Evolutionary conservation across 2,797 vertebrate genomes (phyloP), one percentile per base, ranked within the genome.

Genomic region (Antrozous pallidus): DNA sequence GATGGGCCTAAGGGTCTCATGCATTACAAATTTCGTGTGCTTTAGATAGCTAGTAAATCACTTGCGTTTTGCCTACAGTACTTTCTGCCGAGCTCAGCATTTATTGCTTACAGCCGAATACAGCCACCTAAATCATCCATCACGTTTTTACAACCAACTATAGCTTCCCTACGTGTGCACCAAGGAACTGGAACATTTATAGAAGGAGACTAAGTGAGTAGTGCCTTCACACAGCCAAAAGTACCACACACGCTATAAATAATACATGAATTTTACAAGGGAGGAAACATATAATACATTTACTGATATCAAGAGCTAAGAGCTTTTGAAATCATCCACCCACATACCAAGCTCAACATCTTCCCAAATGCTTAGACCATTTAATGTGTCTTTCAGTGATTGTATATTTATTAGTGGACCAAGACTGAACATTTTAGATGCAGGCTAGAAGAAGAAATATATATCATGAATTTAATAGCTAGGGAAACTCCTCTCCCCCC

Each of bases 61-160:
- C 97, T 98, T 97, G 97, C 16, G 8, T 97, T 98, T 98, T 98
- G 96, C 98, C 97, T 98, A 98, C 97, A 97, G 97, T 97, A 96
- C 97, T 98, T 99, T 98, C 98, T 98, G 99, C 98, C 80, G 54
- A 99, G 98, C 98, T 99, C 99, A 99, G 99, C 98, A 40, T 97
- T 97, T 98, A 98, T 98, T 97, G 96, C 98, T 98, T 98, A 98
- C 98, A 98, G 98, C 96, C 97, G 98, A 98, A 98, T 97, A 95
- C 82, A 97, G 96, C 78, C 97, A 98, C 97, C 97, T 98, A 98
- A 98, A 98, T 98, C 98, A 99, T 99, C 98, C 98, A 98, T 99
- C 98, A 99, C 90, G 94, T 98, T 98, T 99, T 99, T 98, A 98
- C 98, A 98, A 98, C 98, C 93, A 97, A 94, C 94, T 97, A 92